Base-by-base conservation (phyloP, 2,888 invertebrate genomes). In the Drosophila macrothrix region DNA sequence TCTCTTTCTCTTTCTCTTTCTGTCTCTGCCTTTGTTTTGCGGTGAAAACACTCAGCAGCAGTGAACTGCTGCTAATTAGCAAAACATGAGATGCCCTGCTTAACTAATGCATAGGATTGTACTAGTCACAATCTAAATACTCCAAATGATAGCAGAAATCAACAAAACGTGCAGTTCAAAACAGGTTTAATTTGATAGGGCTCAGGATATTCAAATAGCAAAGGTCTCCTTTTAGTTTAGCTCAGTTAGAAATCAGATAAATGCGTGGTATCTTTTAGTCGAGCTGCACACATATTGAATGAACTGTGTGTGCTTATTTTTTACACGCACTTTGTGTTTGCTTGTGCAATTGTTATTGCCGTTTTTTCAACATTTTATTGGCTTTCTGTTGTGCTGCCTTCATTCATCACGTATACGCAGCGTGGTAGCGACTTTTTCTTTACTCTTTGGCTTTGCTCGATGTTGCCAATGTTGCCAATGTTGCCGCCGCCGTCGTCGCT, bases 401-500 rank as follows among this genome's bases (percentile, higher is more conserved):
- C 74, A 67, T 72, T 80, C 77, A 80, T 89, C 87, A 84, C 77
- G 84, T 77, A 86, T 85, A 80, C 80, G 86, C 83, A 73, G 63
- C 67, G 59, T 81, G 73, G 58, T 60, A 52, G 60, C 63, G 28
- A 50, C 19, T 55, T 49, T 50, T 49, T 50, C 25, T 33, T 53
- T 52, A 31, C 43, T 59, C 33, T 65, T 59, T 49, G 64, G 63
- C 25, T 62, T 54, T 35, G 53, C 35, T 16, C 73, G 67, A 54
- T 65, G 28, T 70, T 54, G 58, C 22, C 64, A 66, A 61, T 72
- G 76, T 62, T 73, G 60, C 16, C 43, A n/a, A 19, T 39, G 39
- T 75, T 61, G 49, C 16, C 69, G 62, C 33, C 41, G 55, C 55
- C 67, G 35, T 76, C 71, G 73, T 46, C 76, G 60, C 53, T 64